A percentile compares a stretch with the other conserved stretches of the same genome.
These are phyloP conservation scores for Lysiphlebus fabarum DNA, from an alignment of 1,140 invertebrate species.

Conservation along the genomic window DNA sequence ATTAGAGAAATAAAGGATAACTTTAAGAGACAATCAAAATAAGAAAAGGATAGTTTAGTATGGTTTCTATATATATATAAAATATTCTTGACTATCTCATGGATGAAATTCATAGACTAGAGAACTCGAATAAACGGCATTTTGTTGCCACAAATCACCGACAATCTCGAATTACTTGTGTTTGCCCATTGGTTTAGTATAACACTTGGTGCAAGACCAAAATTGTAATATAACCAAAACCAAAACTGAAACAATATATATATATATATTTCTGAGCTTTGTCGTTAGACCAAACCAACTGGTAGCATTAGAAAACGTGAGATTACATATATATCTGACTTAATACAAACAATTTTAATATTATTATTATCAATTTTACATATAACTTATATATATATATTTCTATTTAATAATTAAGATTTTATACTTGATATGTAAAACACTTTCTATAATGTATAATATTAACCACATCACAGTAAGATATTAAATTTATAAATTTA, in stretches of 20 bases:
- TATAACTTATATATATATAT: not conserved
- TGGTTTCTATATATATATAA: not conserved
- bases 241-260: conserved; percentile 1
- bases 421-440: no score
- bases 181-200: conserved; percentile 48
- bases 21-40: conserved; percentile 1
- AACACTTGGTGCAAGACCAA: conserved; percentile 31
- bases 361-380: conserved; percentile 11
- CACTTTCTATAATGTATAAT: no score
- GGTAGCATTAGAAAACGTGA: conserved; percentile 23
- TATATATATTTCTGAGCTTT: no score
- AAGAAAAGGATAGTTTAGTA: not conserved
- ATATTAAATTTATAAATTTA: no score
- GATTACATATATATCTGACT: conserved; percentile 18
- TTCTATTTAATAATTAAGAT: no score
- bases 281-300: conserved; percentile 20
- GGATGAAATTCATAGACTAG: conserved; percentile 21
- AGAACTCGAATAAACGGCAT: conserved; percentile 24
- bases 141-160: conserved; percentile 45
- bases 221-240: conserved; percentile 28
- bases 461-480: no score
- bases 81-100: conserved; percentile 18
- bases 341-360: conserved; percentile 16
- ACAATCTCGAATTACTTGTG: conserved; percentile 52
- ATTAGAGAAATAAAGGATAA: not conserved